A percentile compares a stretch with the other conserved stretches of the same genome.
phyloP scores from a whole-genome alignment of 1,140 invertebrate species.

The Drosophila takahashii region DNA sequence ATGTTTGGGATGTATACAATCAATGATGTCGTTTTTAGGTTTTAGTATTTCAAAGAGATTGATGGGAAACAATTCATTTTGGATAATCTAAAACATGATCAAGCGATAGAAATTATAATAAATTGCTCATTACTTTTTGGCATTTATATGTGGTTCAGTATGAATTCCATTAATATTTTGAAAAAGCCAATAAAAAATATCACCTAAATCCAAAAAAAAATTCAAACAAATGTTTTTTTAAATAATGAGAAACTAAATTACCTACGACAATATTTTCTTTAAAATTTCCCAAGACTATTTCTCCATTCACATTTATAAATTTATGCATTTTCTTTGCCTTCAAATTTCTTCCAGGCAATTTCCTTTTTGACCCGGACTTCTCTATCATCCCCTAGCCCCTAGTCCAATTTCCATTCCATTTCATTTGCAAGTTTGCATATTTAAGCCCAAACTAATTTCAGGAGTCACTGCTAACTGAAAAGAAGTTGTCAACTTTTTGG shows the following conservation, averaged over 20 bases:
- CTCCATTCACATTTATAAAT: conserved; percentile 2
- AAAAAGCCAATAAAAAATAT: not conserved
- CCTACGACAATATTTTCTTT: not conserved
- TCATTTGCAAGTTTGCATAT: conserved; percentile 45
- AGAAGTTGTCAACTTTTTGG: conserved; percentile 40
- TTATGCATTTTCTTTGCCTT: conserved; percentile 16
- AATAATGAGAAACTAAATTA: not conserved
- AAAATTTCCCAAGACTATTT: not conserved
- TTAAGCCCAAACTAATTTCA: conserved; percentile 45
- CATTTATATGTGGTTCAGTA: too few species aligned
- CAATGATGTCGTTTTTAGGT: not conserved
- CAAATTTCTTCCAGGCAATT: conserved; percentile 10
- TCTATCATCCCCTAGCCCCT: not conserved
- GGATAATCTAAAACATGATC: not conserved
- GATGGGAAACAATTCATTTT: conserved; percentile 5
- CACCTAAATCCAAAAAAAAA: not conserved
- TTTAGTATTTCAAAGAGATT: conserved; percentile 3
- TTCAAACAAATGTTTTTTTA: not conserved
- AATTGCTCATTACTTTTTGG: not conserved
- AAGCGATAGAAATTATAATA: not conserved
- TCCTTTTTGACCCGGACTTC: conserved; percentile 1
- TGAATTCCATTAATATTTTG: too few species aligned
- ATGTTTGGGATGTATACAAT: not conserved
- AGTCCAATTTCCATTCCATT: conserved; percentile 37
- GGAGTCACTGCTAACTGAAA: conserved; percentile 28